phyloP scores from a whole-genome alignment of 2,113 vertebrate genomes.

The Daubentonia madagascariensis region DNA sequence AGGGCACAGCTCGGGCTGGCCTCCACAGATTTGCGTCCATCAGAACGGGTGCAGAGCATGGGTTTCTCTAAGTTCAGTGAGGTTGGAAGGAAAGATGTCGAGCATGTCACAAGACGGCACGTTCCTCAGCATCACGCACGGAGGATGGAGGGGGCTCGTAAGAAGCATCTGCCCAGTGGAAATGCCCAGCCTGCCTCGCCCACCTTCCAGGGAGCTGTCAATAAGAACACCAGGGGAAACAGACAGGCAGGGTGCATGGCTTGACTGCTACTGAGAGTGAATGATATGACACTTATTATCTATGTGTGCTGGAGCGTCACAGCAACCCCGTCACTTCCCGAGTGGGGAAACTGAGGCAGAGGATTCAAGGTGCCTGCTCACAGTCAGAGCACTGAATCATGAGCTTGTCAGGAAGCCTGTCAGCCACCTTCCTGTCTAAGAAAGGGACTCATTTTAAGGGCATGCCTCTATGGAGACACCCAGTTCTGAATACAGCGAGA shows the following conservation, averaged over 20 bases:
- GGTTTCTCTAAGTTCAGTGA: background rate
- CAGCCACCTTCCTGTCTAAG: background rate
- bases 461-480: fast-evolving
- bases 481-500: fast-evolving
- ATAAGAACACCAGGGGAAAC: fast-evolving
- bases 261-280: no score
- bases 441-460: fast-evolving
- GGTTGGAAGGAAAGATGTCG: background rate
- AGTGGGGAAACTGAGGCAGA: background rate
- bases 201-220: fast-evolving
- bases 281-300: fast-evolving
- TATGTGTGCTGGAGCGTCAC: no score
- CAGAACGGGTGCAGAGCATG: fast-evolving
- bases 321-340: fast-evolving
- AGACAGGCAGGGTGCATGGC: fast-evolving
- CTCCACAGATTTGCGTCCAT: fast-evolving
- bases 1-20: fast-evolving
- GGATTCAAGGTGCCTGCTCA: fast-evolving
- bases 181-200: fast-evolving
- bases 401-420: background rate
- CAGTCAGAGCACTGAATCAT: fast-evolving
- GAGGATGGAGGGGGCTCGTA: background rate
- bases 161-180: fast-evolving
- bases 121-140: fast-evolving
- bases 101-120: fast-evolving